Evolutionary conservation across 2,888 invertebrate species (phyloP).

Genomic region (Germaria angustata): DNA sequence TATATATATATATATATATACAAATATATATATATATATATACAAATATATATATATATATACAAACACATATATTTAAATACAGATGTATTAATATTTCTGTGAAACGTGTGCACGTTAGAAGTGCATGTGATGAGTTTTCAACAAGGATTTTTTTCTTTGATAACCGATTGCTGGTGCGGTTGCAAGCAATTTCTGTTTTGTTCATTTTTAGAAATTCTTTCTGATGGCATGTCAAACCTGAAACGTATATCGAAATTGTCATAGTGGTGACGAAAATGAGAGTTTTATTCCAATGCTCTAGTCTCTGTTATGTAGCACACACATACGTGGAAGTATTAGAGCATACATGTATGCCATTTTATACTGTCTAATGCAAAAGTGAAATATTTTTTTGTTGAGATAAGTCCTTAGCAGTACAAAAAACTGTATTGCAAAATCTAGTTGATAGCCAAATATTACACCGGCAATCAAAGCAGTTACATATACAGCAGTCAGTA

Average conservation of each 20-base stretch:
- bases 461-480: background rate
- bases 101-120: conserved; percentile 1
- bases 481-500: conserved; percentile 20
- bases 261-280: conserved; percentile 26
- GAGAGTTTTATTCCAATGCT: background rate
- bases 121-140: conserved; percentile 47
- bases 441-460: conserved; percentile 5
- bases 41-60: too few species aligned
- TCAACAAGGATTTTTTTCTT: conserved; percentile 28
- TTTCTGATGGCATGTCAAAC: conserved; percentile 35
- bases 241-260: conserved; percentile 25
- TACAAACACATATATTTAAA: too few species aligned
- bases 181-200: background rate
- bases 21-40: too few species aligned
- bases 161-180: conserved; percentile 45
- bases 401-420: background rate
- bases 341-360: background rate
- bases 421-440: background rate
- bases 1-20: too few species aligned
- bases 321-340: background rate
- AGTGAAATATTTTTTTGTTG: conserved; percentile 4
- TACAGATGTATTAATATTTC: background rate
- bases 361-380: conserved; percentile 2
- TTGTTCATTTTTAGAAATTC: conserved; percentile 12
- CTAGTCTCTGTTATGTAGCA: background rate